Percentiles rank a stretch among this genome's conserved stretches.
Conservation (phyloP, 1,140 invertebrate genomes). For the Caerostris darwini region DNA sequence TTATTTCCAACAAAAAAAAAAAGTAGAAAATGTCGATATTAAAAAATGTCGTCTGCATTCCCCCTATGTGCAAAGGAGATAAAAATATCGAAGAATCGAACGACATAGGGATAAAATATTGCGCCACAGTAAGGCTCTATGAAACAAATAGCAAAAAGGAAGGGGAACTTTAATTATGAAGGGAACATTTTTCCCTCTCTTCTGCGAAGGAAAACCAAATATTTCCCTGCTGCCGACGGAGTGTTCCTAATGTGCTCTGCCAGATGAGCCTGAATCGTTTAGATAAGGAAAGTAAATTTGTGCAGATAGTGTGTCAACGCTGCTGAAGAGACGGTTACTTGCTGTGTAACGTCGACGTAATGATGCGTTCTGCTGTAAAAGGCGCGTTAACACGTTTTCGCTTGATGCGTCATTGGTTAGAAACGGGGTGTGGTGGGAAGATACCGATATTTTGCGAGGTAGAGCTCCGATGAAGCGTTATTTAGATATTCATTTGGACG, state of each 20-base stretch:
- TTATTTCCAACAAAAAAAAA: neutral
- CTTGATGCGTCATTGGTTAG: neutral
- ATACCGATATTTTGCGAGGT: neutral
- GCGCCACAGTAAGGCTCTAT: neutral
- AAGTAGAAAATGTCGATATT: neutral
- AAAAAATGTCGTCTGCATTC: neutral
- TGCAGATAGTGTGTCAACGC: neutral
- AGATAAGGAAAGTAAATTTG: constrained; percentile 34
- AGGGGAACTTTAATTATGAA: constrained; percentile 11
- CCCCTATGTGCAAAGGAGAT: neutral
- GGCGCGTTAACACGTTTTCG: neutral
- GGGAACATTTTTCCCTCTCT: neutral
- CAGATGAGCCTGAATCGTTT: constrained; percentile 41
- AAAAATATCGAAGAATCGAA: constrained; percentile 27
- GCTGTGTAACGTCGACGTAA: neutral
- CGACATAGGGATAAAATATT: neutral
- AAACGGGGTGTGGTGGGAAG: neutral
- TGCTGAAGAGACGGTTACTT: neutral
- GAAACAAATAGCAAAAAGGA: neutral
- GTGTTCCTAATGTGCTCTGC: constrained; percentile 6
- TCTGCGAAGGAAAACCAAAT: neutral
- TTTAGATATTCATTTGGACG: too few relatives aligned
- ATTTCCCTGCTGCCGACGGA: neutral
- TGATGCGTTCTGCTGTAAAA: neutral
- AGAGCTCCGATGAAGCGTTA: too few relatives aligned